Evolutionary conservation across 1,140 invertebrate species (phyloP), one percentile per base, ranked within the genome.

Genomic region (Drosophila arawakana): DNA sequence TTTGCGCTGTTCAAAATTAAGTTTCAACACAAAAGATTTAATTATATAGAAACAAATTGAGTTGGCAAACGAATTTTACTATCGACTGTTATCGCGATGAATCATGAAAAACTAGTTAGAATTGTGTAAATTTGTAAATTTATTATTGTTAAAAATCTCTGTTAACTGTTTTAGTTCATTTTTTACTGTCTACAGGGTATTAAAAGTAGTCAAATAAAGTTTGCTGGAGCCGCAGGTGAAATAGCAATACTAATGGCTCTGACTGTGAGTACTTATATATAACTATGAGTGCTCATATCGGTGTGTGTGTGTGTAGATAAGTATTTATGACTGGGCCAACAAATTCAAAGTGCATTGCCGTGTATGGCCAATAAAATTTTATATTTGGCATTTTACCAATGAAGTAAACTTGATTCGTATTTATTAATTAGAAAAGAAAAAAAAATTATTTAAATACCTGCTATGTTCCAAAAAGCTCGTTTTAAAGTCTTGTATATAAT

Each of bases 291-390:
- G 15, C 21, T 15, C 43, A n/a, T 47, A 43, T 47, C 21, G 30
- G 9, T 37, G 54, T 44, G 35, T 72, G 52, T 43, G 7, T 35
- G 15, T n/a, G 11, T 34, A 50, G 9, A 57, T 74, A 49, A 68
- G 44, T 65, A 70, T 74, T 75, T 84, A 84, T 69, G 81, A 84
- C 61, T 80, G 11, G 18, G 52, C 61, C 63, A 63, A 68, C 81
- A 78, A 85, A 88, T 83, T 82, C 50, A 72, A 80, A 86, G 83
- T 86, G 83, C 83, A 83, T 86, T 72, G 83, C 81, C 70, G 60
- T 85, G 81, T 85, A 78, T 65, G 50, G 63, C 54, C 25, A 61
- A 88, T 88, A 75, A 80, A 88, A 83, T 77, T 70, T 73, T 76
- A 86, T 86, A 80, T 63, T 65, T 55, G 39, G 30, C 74, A 80